Base-by-base conservation (phyloP, 2,888 invertebrate species). In the Drosophila meridionalis region DNA sequence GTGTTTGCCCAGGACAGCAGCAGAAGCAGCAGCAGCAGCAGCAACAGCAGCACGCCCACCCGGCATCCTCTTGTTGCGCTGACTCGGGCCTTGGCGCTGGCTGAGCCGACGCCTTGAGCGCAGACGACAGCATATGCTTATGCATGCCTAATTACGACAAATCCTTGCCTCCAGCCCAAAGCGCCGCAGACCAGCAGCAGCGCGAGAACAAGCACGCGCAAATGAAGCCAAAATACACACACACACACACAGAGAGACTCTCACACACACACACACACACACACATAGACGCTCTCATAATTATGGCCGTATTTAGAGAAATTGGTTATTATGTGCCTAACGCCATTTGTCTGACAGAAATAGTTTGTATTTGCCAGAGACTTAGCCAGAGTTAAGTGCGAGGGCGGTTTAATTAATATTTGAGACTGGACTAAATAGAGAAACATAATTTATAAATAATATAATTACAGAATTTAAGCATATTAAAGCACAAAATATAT, bases 301-400 rank as follows among this genome's bases (percentile, higher is more conserved):
- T 91, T 91, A 90, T 91, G 89, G 78, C 60, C 74, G 91, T 90
- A 89, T 88, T 90, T 87, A 78, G 76, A 78, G 82, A 91, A 88
- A 88, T 88, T 88, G 90, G 91, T 90, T 88, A 88, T 91, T 89
- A 91, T 87, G 88, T 90, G 91, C 89, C 87, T 90, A 87, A 82
- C 90, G 88, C 88, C 87, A 89, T 87, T 90, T 87, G 88, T 85
- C 89, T 75, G 80, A 85, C 90, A 72, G 68, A 86, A 86, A 88
- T 84, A 90, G 84, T 90, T 88, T 90, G 64, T 85, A 76, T 66
- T 76, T 68, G 60, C 55, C n/a, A 45, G 40, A 57, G 50, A 9
- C 40, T 43, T 36, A 43, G 42, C 48, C 40, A 47, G 12, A 61
- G 50, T 28, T 42, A 32, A 20, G n/a, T 0, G 30, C 43, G 58